Evolutionary conservation across 2,888 invertebrate genomes (phyloP).

Genomic region (Buathra laborator): DNA sequence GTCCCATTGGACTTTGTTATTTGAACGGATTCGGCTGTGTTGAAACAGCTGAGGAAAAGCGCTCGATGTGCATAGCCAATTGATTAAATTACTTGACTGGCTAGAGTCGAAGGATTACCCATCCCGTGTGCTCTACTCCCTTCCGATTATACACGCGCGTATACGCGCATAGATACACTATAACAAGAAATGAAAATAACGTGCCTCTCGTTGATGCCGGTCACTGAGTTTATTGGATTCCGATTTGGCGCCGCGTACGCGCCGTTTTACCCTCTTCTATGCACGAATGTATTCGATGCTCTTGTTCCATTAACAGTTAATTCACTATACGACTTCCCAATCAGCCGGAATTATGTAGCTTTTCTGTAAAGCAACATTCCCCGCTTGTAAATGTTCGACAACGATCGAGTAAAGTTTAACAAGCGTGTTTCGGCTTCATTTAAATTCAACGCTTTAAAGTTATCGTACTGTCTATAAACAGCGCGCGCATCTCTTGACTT

Average conservation of each 20-base stretch:
- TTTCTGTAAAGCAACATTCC: background rate
- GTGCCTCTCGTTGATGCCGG: slow-evolving; percentile 18
- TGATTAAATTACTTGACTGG: slow-evolving; percentile 18
- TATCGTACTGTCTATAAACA: background rate
- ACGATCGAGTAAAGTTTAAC: background rate
- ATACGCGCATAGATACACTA: background rate
- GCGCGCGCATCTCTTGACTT: too few species aligned
- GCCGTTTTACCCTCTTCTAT: background rate
- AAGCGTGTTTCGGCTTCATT: background rate
- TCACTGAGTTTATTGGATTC: slow-evolving; percentile 11
- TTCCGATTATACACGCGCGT: background rate
- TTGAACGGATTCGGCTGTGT: slow-evolving; percentile 22
- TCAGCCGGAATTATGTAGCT: background rate
- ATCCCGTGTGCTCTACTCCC: background rate
- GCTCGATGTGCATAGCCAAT: slow-evolving; percentile 7
- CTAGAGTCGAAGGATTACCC: background rate
- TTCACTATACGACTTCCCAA: background rate
- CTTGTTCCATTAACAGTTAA: slow-evolving; percentile 8
- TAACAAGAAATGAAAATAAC: slow-evolving; percentile 29
- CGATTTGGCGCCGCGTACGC: background rate
- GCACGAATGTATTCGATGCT: background rate
- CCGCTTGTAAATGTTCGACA: background rate
- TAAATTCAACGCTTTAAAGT: background rate
- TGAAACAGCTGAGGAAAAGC: slow-evolving; percentile 13
- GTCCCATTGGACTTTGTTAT: slow-evolving; percentile 42